A percentile compares a stretch with the other conserved stretches of the same genome.
Conservation (phyloP, 2,797 vertebrate species). For the Spizella passerina region DNA sequence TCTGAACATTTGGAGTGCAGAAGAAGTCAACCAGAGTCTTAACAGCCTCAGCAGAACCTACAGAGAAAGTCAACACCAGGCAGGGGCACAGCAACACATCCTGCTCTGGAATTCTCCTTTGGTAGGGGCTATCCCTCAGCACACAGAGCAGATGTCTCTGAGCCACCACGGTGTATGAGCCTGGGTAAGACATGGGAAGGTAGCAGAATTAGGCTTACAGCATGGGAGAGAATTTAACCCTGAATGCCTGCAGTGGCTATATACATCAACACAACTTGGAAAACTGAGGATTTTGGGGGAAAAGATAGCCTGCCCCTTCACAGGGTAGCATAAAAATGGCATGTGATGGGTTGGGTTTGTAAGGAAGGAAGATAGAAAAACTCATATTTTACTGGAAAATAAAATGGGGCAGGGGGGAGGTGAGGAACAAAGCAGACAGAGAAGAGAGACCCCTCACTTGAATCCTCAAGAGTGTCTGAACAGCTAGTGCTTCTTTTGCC, state of each 20-base stretch:
- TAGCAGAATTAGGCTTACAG: not conserved
- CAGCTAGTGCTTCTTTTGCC: not conserved
- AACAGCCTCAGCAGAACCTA: not conserved
- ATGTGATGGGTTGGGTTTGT: not conserved
- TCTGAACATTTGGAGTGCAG: not conserved
- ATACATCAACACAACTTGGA: not conserved
- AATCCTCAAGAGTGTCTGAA: not conserved
- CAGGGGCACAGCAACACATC: not conserved
- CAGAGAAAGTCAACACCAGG: not conserved
- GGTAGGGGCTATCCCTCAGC: not conserved
- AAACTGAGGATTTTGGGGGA: not conserved
- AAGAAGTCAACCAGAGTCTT: not conserved
- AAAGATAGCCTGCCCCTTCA: not conserved
- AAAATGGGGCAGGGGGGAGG: fast-evolving
- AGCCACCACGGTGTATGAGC: not conserved
- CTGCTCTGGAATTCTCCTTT: not conserved
- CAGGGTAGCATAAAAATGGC: not conserved
- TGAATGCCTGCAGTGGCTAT: not conserved
- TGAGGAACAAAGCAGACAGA: not conserved
- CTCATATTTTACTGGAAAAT: not conserved
- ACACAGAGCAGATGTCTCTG: not conserved
- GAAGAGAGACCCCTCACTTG: not conserved
- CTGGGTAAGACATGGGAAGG: not conserved
- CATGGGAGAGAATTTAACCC: not conserved
- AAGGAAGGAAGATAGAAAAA: not conserved